Evolutionary conservation across 1,140 invertebrate species (phyloP).

Genomic region (Aphaenogaster rudis): DNA sequence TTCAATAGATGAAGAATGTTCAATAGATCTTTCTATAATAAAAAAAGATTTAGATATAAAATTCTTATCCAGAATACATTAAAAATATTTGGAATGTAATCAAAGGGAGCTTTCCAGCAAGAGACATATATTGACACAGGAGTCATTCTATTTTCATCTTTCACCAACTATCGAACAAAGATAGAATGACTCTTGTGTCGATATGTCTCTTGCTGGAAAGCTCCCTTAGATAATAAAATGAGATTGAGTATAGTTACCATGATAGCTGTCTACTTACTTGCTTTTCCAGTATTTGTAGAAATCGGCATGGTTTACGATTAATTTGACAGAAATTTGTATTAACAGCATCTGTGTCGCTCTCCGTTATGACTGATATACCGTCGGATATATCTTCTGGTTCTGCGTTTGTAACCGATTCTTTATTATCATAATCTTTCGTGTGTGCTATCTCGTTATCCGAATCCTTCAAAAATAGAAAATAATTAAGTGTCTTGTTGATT

Average conservation of each 20-base stretch:
- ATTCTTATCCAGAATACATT: background rate
- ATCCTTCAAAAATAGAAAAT: slow-evolving; percentile 15
- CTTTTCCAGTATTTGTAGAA: background rate
- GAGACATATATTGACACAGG: too few relatives aligned
- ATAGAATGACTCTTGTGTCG: too few relatives aligned
- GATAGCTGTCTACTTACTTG: background rate
- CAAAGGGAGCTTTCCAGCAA: too few relatives aligned
- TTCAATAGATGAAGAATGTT: too few relatives aligned
- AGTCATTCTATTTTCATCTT: too few relatives aligned
- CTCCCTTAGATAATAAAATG: background rate
- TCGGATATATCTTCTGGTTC: slow-evolving; percentile 34
- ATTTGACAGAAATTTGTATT: background rate
- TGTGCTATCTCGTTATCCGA: background rate
- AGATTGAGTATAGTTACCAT: background rate
- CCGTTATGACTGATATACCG: slow-evolving; percentile 42
- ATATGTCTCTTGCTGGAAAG: too few relatives aligned
- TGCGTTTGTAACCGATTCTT: background rate
- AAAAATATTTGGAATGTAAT: background rate
- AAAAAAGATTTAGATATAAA: slow-evolving; percentile 1
- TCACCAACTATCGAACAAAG: too few relatives aligned
- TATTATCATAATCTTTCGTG: background rate
- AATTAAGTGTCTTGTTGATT: background rate
- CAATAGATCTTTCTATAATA: background rate
- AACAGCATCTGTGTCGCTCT: slow-evolving; percentile 6
- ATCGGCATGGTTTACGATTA: background rate